These are phyloP conservation scores for Caenorhabditis tropicalis DNA, from an alignment of 1,140 invertebrate species.

Conservation along the genomic window DNA sequence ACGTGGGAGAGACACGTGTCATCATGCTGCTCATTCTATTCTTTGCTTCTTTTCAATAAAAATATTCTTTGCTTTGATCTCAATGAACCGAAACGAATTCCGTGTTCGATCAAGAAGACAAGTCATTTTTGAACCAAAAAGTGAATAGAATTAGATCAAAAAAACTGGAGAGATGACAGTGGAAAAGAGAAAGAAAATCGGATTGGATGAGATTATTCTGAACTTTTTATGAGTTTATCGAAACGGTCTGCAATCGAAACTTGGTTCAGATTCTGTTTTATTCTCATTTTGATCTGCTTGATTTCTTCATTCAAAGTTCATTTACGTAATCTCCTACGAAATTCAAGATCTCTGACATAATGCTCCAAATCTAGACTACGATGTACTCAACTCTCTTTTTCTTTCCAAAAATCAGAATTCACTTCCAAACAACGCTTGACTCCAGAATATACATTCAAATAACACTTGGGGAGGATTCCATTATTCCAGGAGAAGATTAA, in stretches of 20 bases:
- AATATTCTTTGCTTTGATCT: not conserved
- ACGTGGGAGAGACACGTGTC: not conserved
- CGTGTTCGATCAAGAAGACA: not conserved
- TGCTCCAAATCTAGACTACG: not conserved
- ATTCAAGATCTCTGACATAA: not conserved
- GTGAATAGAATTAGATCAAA: not conserved
- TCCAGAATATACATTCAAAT: too few relatives aligned
- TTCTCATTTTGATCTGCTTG: too few relatives aligned
- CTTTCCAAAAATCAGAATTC: not conserved
- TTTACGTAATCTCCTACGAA: too few relatives aligned
- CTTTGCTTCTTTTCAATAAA: not conserved
- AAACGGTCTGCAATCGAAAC: too few relatives aligned
- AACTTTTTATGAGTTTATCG: too few relatives aligned
- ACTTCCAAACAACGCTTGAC: too few relatives aligned
- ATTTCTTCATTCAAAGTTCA: too few relatives aligned
- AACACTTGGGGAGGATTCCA: not conserved
- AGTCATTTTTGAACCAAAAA: not conserved
- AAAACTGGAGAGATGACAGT: not conserved
- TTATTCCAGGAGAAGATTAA: not conserved
- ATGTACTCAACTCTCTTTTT: too few relatives aligned
- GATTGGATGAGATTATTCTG: not conserved
- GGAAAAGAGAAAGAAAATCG: not conserved
- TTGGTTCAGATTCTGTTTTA: too few relatives aligned
- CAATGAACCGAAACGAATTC: not conserved
- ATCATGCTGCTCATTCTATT: not conserved